Evolutionary conservation across 2,888 invertebrate genomes (phyloP).

Genomic region (Zonitis immaculata): DNA sequence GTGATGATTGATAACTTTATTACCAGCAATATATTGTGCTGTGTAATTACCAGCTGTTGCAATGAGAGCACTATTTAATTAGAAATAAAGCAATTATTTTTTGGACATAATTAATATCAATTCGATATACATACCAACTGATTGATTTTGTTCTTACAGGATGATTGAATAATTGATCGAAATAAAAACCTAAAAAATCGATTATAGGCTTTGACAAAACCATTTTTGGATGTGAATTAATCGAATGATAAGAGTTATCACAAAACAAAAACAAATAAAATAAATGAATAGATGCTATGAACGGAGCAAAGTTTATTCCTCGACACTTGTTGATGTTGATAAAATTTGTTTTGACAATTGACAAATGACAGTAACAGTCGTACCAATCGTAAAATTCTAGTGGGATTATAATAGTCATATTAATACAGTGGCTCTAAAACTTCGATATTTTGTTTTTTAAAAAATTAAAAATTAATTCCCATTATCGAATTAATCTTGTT

Average conservation of each 20-base stretch:
- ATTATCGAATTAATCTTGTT: too few species aligned
- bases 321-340: neutral
- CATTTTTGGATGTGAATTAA: conserved; percentile 51
- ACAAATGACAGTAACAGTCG: neutral
- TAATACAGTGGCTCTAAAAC: too few species aligned
- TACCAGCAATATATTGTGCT: conserved; percentile 67
- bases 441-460: too few species aligned
- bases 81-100: conserved; percentile 10
- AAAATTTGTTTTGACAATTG: neutral
- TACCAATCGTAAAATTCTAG: too few species aligned
- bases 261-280: neutral
- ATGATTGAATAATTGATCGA: conserved; percentile 68
- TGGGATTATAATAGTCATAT: too few species aligned
- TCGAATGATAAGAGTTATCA: neutral
- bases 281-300: neutral
- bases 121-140: conserved; percentile 59
- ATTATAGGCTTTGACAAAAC: conserved; percentile 68
- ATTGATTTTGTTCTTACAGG: conserved; percentile 75
- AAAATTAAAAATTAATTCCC: too few species aligned
- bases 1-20: conserved; percentile 58
- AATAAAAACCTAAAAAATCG: conserved; percentile 64
- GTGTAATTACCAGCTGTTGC: conserved; percentile 69
- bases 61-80: conserved; percentile 58
- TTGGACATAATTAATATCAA: conserved; percentile 2
- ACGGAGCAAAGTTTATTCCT: neutral